Evolutionary conservation across 2,797 vertebrate species (phyloP).

Genomic region (Hydrolagus colliei): DNA sequence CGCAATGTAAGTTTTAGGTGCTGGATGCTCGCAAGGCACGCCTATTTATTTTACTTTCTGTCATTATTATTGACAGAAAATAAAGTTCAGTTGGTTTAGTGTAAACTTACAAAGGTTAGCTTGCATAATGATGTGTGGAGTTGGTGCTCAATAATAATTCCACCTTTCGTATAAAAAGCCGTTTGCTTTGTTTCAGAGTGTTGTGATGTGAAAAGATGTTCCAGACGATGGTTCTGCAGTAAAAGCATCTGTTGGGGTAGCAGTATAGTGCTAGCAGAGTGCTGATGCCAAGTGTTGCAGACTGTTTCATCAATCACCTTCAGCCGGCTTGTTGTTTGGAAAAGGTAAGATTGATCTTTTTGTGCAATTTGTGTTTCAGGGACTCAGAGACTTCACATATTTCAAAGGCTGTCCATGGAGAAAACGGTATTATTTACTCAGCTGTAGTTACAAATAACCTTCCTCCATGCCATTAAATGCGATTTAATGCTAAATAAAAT

Average conservation of each 20-base stretch:
- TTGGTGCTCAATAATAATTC: background rate
- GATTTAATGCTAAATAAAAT: constrained; percentile 53
- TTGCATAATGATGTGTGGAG: background rate
- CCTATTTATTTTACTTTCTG: background rate
- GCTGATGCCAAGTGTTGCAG: constrained; percentile 18
- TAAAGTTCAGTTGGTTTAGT: constrained; percentile 6
- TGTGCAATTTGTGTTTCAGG: constrained; percentile 46
- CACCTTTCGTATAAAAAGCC: background rate
- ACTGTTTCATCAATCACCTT: constrained; percentile 23
- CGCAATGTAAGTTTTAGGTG: background rate
- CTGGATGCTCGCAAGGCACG: background rate
- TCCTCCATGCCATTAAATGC: constrained; percentile 63
- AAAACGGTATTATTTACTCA: constrained; percentile 54
- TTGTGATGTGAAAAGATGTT: constrained; percentile 5
- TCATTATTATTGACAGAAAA: background rate
- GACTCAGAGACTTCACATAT: constrained; percentile 57
- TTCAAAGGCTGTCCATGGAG: constrained; percentile 24
- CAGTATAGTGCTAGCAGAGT: background rate
- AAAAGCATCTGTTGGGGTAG: background rate
- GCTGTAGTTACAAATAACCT: constrained; percentile 52
- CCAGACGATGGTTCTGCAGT: background rate
- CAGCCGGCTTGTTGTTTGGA: background rate
- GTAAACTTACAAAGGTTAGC: background rate
- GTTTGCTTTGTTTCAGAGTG: too few species aligned
- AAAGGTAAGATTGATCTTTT: constrained; percentile 26